Percentiles rank a stretch among this genome's conserved stretches.
These are phyloP conservation scores for Babylonia areolata DNA, from an alignment of 1,140 invertebrate genomes.

Conservation along the genomic window DNA sequence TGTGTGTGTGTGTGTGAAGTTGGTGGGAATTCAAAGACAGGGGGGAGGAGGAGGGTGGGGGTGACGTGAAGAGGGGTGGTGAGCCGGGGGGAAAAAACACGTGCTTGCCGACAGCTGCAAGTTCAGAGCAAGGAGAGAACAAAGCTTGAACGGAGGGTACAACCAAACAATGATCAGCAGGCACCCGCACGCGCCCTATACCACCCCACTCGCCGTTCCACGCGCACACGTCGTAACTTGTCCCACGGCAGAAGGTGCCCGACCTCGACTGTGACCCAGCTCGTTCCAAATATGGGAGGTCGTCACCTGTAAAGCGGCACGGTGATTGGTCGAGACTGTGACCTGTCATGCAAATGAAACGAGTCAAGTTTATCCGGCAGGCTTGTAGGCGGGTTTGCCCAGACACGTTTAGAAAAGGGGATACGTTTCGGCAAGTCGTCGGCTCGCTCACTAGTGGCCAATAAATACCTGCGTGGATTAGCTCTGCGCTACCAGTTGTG, in stretches of 20 bases:
- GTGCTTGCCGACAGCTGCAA: too few species aligned
- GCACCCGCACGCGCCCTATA: neutral
- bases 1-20: too few species aligned
- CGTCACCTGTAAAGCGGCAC: neutral
- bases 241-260: neutral
- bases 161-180: slow-evolving; percentile 13
- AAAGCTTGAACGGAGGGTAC: neutral
- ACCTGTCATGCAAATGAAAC: neutral
- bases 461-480: slow-evolving; percentile 16
- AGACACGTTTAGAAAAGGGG: slow-evolving; percentile 13
- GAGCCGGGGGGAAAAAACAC: too few species aligned
- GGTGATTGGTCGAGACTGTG: neutral
- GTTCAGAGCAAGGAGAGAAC: too few species aligned
- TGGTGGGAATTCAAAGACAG: too few species aligned
- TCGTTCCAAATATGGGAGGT: neutral
- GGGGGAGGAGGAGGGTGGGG: too few species aligned
- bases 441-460: neutral
- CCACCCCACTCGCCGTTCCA: neutral
- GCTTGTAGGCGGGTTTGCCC: neutral
- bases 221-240: slow-evolving; percentile 12
- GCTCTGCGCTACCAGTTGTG: neutral
- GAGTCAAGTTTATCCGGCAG: slow-evolving; percentile 5
- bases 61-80: too few species aligned
- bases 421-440: neutral
- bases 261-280: slow-evolving; percentile 2